Evolutionary conservation across 2,113 vertebrate species (phyloP), one percentile per base, ranked within the genome.

Genomic region (Collichthys lucidus): DNA sequence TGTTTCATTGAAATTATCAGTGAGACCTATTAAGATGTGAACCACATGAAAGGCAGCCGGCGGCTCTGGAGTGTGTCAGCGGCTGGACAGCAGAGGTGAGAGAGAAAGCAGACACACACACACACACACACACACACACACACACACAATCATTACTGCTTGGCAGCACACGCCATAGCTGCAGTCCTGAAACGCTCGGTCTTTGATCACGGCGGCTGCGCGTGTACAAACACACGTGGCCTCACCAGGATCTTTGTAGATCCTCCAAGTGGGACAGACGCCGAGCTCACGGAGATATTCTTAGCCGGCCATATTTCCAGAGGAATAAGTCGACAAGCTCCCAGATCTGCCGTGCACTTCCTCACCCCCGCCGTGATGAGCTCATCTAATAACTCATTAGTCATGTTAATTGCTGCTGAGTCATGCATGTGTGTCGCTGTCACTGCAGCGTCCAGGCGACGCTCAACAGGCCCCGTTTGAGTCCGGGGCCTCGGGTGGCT

Each of bases 1-100:
- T 91, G 93, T 94, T 95, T 88, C 91, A 94, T 94, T 92, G 86
- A 93, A 91, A 87, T 94, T 89, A 94, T 95, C 92, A 92, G 94
- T 80, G 79, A 86, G 90, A 71, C 74, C 88, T 89, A 92, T 94
- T 94, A 93, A 92, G 86, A 86, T 65, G 83, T 52, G 91, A 86
- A 79, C 92, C 92, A 94, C 92, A 94, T 93, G 92, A 94, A 93
- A 94, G 91, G 74, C 56, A 22, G 61, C 57, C n/a, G 60, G 67
- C 12, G 24, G 71, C 75, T 87, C 93, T 94, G 94, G 86, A 85
- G 90, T 82, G 83, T 84, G 87, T 94, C 93, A 87, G 83, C 11
- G 5, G 70, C 63, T 47, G 82, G 84, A 88, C 75, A 29, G 79
- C 52, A 56, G 75, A 82, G 82, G 79, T 68, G 77, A 80, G 89